Percentiles rank a stretch among this genome's conserved stretches.
These are phyloP conservation scores for Lingula anatina DNA, from an alignment of 2,888 invertebrate species.

Conservation along the genomic window DNA sequence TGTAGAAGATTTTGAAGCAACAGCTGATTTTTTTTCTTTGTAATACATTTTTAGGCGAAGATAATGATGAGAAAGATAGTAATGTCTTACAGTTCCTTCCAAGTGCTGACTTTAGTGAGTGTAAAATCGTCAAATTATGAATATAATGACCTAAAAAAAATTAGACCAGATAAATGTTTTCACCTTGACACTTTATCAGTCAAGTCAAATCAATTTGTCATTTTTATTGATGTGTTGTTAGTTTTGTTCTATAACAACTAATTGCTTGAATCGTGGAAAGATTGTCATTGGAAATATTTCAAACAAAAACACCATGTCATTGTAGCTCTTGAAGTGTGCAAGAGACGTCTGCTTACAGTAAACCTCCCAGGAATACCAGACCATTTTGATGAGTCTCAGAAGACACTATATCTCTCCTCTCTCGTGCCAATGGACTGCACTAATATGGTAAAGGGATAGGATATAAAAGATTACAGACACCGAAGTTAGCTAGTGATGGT, in stretches of 20 bases:
- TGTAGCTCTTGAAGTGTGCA: slow-evolving; percentile 34
- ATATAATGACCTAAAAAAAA: neutral
- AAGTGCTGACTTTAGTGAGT: slow-evolving; percentile 47
- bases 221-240: neutral
- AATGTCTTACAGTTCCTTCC: slow-evolving; percentile 31
- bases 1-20: no score
- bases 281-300: no score
- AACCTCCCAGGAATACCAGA: slow-evolving; percentile 35
- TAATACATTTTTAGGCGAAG: no score
- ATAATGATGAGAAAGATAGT: no score
- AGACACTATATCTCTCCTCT: slow-evolving; percentile 43
- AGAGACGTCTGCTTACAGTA: slow-evolving; percentile 32
- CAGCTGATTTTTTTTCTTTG: no score
- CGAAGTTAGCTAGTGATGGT: no score
- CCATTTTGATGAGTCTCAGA: slow-evolving; percentile 39
- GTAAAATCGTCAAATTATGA: neutral
- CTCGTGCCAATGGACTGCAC: slow-evolving; percentile 44
- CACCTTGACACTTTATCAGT: neutral
- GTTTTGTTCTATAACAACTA: neutral
- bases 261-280: no score
- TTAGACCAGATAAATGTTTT: neutral
- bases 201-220: neutral
- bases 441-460: slow-evolving; percentile 47
- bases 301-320: no score
- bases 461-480: no score